Evolutionary conservation across 30 jellyfish, hydroid and myxozoan species (phyloP).

Genomic region (Sanderia malayensis): DNA sequence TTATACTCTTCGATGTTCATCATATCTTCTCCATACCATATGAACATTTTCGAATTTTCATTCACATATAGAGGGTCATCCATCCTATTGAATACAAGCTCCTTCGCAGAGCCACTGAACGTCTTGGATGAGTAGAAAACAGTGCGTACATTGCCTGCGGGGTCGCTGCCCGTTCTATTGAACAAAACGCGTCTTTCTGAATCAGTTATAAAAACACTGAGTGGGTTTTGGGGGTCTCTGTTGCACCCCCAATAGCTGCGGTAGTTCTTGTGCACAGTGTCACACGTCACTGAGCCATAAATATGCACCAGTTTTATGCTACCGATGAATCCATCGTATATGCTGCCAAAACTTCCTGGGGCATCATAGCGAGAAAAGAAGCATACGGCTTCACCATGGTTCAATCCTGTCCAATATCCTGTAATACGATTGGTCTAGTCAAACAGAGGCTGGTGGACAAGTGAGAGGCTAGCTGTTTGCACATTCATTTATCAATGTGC

Average conservation of each 20-base stretch:
- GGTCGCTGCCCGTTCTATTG: constrained; percentile 65
- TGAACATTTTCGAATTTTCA: constrained; percentile 18
- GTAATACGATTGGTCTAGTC: background rate
- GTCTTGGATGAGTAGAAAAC: constrained; percentile 53
- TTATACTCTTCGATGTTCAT: constrained; percentile 45
- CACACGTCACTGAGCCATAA: constrained; percentile 58
- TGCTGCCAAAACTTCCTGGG: constrained; percentile 55
- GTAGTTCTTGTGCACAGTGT: constrained; percentile 12
- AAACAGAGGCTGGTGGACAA: background rate
- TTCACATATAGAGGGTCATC: constrained; percentile 61
- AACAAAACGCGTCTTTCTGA: constrained; percentile 13
- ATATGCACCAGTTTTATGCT: constrained; percentile 58
- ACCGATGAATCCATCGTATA: constrained; percentile 69
- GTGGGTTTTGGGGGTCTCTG: constrained; percentile 26
- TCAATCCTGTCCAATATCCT: constrained; percentile 71
- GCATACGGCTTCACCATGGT: constrained; percentile 50
- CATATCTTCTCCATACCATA: constrained; percentile 76
- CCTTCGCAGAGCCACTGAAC: constrained; percentile 45
- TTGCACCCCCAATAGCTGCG: constrained; percentile 72
- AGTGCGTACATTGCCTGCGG: constrained; percentile 40
- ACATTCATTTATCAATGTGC: too few species aligned
- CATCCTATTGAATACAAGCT: constrained; percentile 68
- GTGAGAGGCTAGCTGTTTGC: too few species aligned
- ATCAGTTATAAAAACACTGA: constrained; percentile 58
- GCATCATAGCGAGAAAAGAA: constrained; percentile 34